Percentiles rank a stretch among this genome's conserved stretches.
These are phyloP conservation scores for Dione juno DNA, from an alignment of 2,888 invertebrate species.

Conservation along the genomic window DNA sequence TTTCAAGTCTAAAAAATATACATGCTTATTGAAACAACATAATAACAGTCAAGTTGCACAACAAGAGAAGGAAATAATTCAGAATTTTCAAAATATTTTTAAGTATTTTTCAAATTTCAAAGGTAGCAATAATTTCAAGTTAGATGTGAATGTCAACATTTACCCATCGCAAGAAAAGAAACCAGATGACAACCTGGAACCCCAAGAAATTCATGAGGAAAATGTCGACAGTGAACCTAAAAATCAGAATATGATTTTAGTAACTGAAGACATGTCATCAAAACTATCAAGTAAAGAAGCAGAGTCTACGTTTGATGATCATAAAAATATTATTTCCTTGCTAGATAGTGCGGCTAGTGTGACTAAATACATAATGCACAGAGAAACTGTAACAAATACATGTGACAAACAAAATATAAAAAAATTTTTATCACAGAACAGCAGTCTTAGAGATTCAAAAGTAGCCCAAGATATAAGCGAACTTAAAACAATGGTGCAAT, in stretches of 20 bases:
- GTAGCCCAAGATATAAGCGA: constrained; percentile 63
- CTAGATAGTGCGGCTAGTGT: constrained; percentile 64
- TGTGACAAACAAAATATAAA: constrained; percentile 38
- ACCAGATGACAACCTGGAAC: constrained; percentile 37
- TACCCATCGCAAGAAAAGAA: constrained; percentile 50
- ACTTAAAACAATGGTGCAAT: constrained; percentile 60
- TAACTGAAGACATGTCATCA: not conserved
- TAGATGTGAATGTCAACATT: constrained; percentile 65
- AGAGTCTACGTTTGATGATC: constrained; percentile 8
- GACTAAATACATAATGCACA: constrained; percentile 57
- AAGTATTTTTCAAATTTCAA: constrained; percentile 57
- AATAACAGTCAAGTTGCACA: constrained; percentile 40
- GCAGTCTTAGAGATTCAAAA: constrained; percentile 42
- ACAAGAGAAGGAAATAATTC: constrained; percentile 48
- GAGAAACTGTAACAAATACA: constrained; percentile 48
- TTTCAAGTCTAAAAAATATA: constrained; percentile 52
- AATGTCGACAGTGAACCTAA: not conserved
- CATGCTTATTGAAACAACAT: constrained; percentile 52
- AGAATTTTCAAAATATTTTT: constrained; percentile 57
- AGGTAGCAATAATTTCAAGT: constrained; percentile 57
- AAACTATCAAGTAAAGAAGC: constrained; percentile 4
- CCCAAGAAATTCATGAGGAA: constrained; percentile 1
- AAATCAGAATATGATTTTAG: not conserved
- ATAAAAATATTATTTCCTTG: constrained; percentile 60
- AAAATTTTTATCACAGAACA: constrained; percentile 45